These are phyloP conservation scores for Zaprionus taronus DNA, from an alignment of 1,140 invertebrate species.

Conservation along the genomic window DNA sequence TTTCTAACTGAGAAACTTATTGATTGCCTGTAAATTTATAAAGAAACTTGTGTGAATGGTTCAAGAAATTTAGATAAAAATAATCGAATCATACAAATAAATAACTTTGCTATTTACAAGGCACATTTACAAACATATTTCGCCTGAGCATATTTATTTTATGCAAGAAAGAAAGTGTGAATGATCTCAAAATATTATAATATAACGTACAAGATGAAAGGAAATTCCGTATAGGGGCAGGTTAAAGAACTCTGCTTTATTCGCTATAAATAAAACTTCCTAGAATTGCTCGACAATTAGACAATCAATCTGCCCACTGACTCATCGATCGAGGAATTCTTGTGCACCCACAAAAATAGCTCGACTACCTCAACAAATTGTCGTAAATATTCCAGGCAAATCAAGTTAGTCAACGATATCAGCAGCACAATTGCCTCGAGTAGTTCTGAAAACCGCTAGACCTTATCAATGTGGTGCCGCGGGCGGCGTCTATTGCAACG, in stretches of 20 bases:
- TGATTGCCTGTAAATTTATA: too few relatives aligned
- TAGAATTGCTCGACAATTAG: background rate
- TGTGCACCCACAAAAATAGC: slow-evolving; percentile 7
- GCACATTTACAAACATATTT: too few relatives aligned
- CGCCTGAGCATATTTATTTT: too few relatives aligned
- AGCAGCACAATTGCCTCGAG: slow-evolving; percentile 16
- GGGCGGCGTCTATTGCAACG: slow-evolving; percentile 6
- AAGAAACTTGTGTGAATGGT: too few relatives aligned
- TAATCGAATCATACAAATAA: too few relatives aligned
- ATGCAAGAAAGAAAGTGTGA: too few relatives aligned
- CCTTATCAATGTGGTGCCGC: slow-evolving; percentile 25
- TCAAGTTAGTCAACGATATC: slow-evolving; percentile 32
- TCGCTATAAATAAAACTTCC: background rate
- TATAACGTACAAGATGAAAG: too few relatives aligned
- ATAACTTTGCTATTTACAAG: too few relatives aligned
- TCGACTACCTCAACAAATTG: slow-evolving; percentile 43
- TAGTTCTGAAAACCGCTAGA: slow-evolving; percentile 14
- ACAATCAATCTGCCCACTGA: background rate
- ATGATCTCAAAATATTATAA: too few relatives aligned
- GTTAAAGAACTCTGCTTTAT: background rate
- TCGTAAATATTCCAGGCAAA: slow-evolving; percentile 38
- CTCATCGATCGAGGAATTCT: background rate
- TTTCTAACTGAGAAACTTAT: background rate
- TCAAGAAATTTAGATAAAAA: too few relatives aligned
- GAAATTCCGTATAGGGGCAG: too few relatives aligned